Evolutionary conservation across 2,888 invertebrate species (phyloP), one percentile per base, ranked within the genome.

Genomic region (Margaritifera margaritifera): DNA sequence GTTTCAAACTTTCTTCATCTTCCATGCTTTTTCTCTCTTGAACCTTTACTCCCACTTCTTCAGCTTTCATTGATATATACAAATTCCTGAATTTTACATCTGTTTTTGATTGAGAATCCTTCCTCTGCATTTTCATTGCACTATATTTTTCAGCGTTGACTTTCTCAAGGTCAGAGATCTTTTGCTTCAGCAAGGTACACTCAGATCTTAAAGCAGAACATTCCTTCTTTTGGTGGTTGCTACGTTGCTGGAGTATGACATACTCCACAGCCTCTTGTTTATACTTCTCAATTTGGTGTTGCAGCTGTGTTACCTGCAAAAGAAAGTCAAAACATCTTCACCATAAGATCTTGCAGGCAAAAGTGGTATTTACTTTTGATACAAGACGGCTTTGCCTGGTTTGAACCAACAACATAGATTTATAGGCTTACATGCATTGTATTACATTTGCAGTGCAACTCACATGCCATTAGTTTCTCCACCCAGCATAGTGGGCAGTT

Each of bases 191-290:
- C 6, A 42, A 59, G 15, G 20, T 58, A 65, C 77, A 77, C 58
- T 77, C 77, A 62, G 51, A 63, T 42, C 74, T 69, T 6, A 77
- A 58, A 22, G 72, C 77, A 25, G 68, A 58, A 27, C 62, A 54
- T 25, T 77, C 77, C 54, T 74, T 74, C 5, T 62, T 59, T 20
- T 72, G 72, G 51, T 74, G 74, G 25, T 72, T 72, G 59, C 61
- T 74, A 53, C 67, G 65, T 55, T 83, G 80, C 64, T 81, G 78
- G 27, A 81, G 55, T 60, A 78, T 82, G 54, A 73, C 71, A 64
- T 81, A 77, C 20, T 84, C 82, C 6, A 70, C 74, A 2, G 70
- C 59, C 51, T 81, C 52, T 57, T 81, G 82, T 61, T 83, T 82
- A 67, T 76, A 74, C 24, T 76, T 74, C 56, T 83, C 83, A 15